phyloP scores from a whole-genome alignment of 2,797 vertebrate genomes.

The Psittacula echo region DNA sequence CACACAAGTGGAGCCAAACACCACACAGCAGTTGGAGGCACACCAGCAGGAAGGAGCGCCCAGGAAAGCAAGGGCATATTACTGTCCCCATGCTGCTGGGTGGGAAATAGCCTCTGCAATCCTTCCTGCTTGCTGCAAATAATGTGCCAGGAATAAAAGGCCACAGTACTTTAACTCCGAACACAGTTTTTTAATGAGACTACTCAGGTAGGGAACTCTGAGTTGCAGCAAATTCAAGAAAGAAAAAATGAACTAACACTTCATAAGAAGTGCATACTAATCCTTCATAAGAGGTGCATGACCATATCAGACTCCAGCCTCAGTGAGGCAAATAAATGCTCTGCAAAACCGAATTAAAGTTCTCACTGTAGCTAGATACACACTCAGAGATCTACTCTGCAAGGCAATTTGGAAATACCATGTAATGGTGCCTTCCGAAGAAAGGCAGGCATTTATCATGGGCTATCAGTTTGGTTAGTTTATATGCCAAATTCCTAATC shows the following conservation, averaged over 20 bases:
- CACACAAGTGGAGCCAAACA: not conserved
- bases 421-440: accelerated
- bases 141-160: not conserved
- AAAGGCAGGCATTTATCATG: not conserved
- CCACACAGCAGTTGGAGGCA: not conserved
- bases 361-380: not conserved
- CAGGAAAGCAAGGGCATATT: not conserved
- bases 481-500: not conserved
- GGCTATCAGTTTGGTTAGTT: not conserved
- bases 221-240: not conserved
- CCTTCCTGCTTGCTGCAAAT: not conserved
- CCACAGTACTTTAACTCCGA: not conserved
- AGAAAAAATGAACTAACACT: not conserved
- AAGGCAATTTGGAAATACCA: not conserved
- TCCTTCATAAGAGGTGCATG: not conserved
- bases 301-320: not conserved
- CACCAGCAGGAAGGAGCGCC: not conserved
- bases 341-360: conserved; percentile 1
- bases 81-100: not conserved
- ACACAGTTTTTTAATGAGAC: not conserved
- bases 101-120: not conserved
- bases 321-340: not conserved
- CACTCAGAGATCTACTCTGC: not conserved
- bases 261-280: not conserved
- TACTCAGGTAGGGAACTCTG: not conserved